Base-by-base conservation (phyloP, 2,888 invertebrate genomes). In the Papilio elwesi region DNA sequence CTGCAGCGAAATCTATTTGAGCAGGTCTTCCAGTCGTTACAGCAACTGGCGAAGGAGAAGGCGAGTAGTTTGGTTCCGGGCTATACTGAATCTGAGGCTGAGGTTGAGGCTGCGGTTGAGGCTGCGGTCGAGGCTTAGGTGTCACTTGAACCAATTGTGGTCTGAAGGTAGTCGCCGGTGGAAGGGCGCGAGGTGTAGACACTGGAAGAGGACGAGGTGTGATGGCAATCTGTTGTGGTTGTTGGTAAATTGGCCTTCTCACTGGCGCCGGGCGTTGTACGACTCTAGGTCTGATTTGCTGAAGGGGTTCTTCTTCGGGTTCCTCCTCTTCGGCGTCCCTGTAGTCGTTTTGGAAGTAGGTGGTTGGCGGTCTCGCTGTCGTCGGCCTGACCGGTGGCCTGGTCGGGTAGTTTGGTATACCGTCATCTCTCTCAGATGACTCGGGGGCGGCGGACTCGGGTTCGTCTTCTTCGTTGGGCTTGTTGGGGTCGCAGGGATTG, bases 401-500 rank as follows among this genome's bases (percentile, higher is more conserved):
- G 86, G 85, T 80, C 90, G 96, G 87, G 94, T 94, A 81, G 92
- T 94, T 80, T 91, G 97, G 95, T 48, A 96, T 96, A 75, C 94
- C 95, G 79, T 96, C 96, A 74, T 95, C 95, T 73, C 94, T 86
- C 71, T 95, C 95, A 1, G 91, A 94, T 62, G 95, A 94, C 66
- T 95, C 95, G 12, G 94, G 94, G 0, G 94, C 93, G 10, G 82
- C 86, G 0, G 90, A 86, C 13, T 95, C 95, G 5, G 95, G 94
- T n/a, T 91, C 91, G 16, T 96, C 96, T 12, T 95, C 96, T 16
- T 96, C 95, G 76, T 96, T 95, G 0, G 96, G 96, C n/a, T 96
- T 96, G 88, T 97, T 97, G 9, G 97, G 97, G 83, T 97, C 97
- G 84, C 97, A 97, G 0, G 97, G 97, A 86, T 97, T 97, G 26